These are phyloP conservation scores for Chroicocephalus ridibundus DNA, from an alignment of 2,113 vertebrate species.

Conservation along the genomic window DNA sequence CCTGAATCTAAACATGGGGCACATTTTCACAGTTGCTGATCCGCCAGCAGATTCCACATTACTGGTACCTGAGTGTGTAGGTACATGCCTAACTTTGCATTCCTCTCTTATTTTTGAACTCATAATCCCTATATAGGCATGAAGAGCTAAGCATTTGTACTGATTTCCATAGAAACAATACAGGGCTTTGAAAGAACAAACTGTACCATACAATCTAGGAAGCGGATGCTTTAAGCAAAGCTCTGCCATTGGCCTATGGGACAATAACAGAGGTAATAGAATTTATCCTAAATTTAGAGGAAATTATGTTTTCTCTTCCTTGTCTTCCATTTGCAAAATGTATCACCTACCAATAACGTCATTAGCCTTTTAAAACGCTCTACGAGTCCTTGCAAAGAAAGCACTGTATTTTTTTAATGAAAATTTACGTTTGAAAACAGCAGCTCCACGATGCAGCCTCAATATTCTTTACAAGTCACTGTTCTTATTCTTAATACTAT, in stretches of 20 bases:
- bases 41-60: neutral
- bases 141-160: neutral
- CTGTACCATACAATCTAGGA: neutral
- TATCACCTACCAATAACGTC: conserved; percentile 6
- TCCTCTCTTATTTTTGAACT: neutral
- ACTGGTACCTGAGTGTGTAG: neutral
- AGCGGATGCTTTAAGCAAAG: conserved; percentile 25
- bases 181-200: conserved; percentile 7
- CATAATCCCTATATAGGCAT: neutral
- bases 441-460: neutral
- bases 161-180: conserved; percentile 48
- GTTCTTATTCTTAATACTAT: neutral
- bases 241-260: neutral
- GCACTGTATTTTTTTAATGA: neutral
- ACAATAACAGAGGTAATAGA: conserved; percentile 28
- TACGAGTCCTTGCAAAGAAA: neutral
- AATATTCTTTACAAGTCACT: neutral
- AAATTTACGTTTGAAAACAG: conserved; percentile 12
- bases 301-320: conserved; percentile 50
- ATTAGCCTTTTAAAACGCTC: neutral
- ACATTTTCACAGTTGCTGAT: neutral
- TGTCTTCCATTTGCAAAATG: conserved; percentile 20
- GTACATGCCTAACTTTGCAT: neutral
- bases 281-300: conserved; percentile 41
- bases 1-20: neutral